A percentile compares a stretch with the other conserved stretches of the same genome.
Conservation (phyloP, 2,113 vertebrate genomes). For the Mustela nigripes region DNA sequence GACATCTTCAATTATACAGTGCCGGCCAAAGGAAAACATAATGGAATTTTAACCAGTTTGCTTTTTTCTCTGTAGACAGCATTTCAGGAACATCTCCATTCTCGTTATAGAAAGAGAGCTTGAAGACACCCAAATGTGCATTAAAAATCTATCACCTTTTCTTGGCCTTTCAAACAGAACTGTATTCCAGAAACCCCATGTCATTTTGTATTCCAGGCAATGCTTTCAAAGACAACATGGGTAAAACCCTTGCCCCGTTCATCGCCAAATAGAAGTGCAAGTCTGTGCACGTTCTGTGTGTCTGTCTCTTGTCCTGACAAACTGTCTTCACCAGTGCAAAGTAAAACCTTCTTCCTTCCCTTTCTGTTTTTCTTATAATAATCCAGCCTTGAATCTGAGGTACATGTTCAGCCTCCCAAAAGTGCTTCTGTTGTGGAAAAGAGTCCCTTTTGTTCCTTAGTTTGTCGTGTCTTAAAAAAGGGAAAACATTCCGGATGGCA, state of each 20-base stretch:
- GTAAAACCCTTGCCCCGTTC: conserved; percentile 44
- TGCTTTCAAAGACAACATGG: conserved; percentile 18
- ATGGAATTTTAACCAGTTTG: conserved; percentile 40
- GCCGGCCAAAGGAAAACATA: background rate
- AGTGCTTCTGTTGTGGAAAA: background rate
- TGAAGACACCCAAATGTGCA: background rate
- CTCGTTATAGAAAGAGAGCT: background rate
- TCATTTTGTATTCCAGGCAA: conserved; percentile 63
- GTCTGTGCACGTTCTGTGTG: background rate
- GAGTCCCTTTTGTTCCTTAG: conserved; percentile 57
- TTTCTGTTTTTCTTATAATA: conserved; percentile 68
- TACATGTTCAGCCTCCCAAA: conserved; percentile 14
- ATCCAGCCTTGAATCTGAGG: conserved; percentile 54
- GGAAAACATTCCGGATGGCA: background rate
- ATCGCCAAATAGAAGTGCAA: background rate
- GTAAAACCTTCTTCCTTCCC: conserved; percentile 65
- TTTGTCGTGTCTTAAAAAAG: conserved; percentile 52
- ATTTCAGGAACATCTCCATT: conserved; percentile 50
- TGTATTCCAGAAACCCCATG: conserved; percentile 40
- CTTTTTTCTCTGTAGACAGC: conserved; percentile 16
- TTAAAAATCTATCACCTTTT: conserved; percentile 25
- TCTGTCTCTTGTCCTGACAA: conserved; percentile 49
- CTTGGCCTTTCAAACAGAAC: conserved; percentile 67
- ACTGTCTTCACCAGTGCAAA: conserved; percentile 61
- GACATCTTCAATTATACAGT: conserved; percentile 34